Evolutionary conservation across 2,113 vertebrate species (phyloP).

Genomic region (Corythoichthys intestinalis): DNA sequence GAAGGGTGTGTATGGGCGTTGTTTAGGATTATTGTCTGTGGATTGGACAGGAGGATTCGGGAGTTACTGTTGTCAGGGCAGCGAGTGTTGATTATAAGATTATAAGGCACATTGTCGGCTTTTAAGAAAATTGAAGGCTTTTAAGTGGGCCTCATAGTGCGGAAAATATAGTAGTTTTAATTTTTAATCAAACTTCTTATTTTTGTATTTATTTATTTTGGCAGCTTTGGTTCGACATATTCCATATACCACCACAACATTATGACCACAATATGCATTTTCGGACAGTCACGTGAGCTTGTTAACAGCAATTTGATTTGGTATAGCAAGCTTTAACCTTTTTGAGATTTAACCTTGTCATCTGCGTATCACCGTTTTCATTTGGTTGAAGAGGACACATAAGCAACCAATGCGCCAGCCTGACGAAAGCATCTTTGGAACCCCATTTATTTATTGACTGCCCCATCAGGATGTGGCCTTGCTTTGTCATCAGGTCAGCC

Average conservation of each 20-base stretch:
- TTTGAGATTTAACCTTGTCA: constrained; percentile 36
- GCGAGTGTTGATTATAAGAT: too few species aligned
- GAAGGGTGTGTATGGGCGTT: too few species aligned
- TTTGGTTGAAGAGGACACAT: constrained; percentile 26
- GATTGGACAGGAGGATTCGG: too few species aligned
- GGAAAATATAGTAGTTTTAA: too few species aligned
- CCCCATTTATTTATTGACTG: constrained; percentile 63
- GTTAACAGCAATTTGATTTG: background rate
- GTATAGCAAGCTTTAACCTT: constrained; percentile 7
- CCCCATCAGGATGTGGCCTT: constrained; percentile 52
- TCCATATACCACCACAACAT: background rate
- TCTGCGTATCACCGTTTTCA: constrained; percentile 12
- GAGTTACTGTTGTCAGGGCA: too few species aligned
- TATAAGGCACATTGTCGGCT: too few species aligned
- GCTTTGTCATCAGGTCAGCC: constrained; percentile 72
- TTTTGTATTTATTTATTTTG: too few species aligned
- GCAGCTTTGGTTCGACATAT: background rate
- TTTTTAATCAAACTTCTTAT: too few species aligned
- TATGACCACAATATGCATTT: background rate
- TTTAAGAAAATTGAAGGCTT: too few species aligned
- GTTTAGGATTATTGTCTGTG: too few species aligned
- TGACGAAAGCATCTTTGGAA: constrained; percentile 48
- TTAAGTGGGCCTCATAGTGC: too few species aligned
- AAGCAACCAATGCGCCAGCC: constrained; percentile 15
- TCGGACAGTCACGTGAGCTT: background rate